phyloP scores from a whole-genome alignment of 2,888 invertebrate genomes.

The Hipparchia sbordonii region DNA sequence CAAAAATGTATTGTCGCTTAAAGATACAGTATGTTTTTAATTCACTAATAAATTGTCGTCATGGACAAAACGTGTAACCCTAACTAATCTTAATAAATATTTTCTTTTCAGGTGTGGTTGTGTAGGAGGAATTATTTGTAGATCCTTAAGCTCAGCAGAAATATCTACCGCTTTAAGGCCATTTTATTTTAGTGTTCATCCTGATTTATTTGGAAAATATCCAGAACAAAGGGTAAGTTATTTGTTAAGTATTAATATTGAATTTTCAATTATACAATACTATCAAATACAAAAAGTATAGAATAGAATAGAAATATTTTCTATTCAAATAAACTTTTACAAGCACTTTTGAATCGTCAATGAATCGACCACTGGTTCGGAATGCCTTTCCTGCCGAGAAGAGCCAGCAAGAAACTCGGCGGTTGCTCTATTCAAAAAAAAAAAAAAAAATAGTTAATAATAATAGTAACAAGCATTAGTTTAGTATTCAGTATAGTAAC shows the following conservation, averaged over 20 bases:
- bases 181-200: conserved; percentile 97
- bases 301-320: too few relatives aligned
- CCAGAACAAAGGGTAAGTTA: conserved; percentile 90
- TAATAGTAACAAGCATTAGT: too few relatives aligned
- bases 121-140: conserved; percentile 55
- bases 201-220: conserved; percentile 96
- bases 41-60: background rate
- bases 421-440: too few relatives aligned
- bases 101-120: conserved; percentile 50
- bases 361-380: too few relatives aligned
- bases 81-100: background rate
- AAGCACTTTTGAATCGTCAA: too few relatives aligned
- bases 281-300: too few relatives aligned
- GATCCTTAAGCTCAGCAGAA: conserved; percentile 88
- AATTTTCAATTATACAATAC: background rate
- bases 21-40: conserved; percentile 61
- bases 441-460: too few relatives aligned
- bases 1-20: conserved; percentile 71
- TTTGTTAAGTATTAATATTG: background rate
- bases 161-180: conserved; percentile 95
- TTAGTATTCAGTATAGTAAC: too few relatives aligned
- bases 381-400: too few relatives aligned
- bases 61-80: background rate
- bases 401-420: too few relatives aligned
- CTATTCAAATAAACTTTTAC: too few relatives aligned